phyloP scores from a whole-genome alignment of 2,797 vertebrate genomes.

The Peromyscus nudipes region DNA sequence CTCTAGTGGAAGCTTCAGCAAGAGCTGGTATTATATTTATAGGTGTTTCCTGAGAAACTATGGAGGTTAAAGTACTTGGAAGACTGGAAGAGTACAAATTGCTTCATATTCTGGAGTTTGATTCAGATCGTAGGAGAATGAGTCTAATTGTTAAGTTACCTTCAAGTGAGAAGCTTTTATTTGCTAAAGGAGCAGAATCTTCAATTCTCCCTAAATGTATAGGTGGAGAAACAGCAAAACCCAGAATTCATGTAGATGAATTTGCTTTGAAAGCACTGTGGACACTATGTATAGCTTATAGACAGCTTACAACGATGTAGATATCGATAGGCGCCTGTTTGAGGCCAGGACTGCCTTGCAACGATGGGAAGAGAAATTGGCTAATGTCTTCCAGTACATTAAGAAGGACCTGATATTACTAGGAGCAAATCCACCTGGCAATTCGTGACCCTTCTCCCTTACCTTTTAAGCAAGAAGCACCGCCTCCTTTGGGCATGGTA shows the following conservation, averaged over 20 bases:
- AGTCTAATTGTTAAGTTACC: slow-evolving; percentile 97
- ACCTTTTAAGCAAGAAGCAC: too few relatives aligned
- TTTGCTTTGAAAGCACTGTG: slow-evolving; percentile 98
- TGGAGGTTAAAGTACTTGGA: slow-evolving; percentile 96
- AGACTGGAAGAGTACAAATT: slow-evolving; percentile 96
- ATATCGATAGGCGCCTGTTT: slow-evolving; percentile 92
- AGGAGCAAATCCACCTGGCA: slow-evolving; percentile 88
- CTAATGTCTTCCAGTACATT: slow-evolving; percentile 94
- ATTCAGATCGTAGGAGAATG: slow-evolving; percentile 96
- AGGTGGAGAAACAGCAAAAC: slow-evolving; percentile 96
- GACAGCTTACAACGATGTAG: slow-evolving; percentile 93
- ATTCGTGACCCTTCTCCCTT: too few relatives aligned
- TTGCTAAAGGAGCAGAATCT: slow-evolving; percentile 98
- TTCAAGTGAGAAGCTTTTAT: slow-evolving; percentile 94
- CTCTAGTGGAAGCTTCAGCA: slow-evolving; percentile 96
- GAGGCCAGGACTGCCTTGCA: slow-evolving; percentile 96
- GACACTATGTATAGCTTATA: slow-evolving; percentile 96
- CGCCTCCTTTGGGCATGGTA: too few relatives aligned
- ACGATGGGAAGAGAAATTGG: slow-evolving; percentile 94
- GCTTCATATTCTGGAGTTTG: slow-evolving; percentile 97
- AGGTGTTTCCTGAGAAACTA: slow-evolving; percentile 91
- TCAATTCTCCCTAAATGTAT: slow-evolving; percentile 94
- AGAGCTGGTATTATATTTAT: slow-evolving; percentile 95
- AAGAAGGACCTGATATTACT: slow-evolving; percentile 96
- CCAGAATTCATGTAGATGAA: slow-evolving; percentile 96